Base-by-base conservation (phyloP, 2,888 invertebrate species). In the Lepas anatifera region DNA sequence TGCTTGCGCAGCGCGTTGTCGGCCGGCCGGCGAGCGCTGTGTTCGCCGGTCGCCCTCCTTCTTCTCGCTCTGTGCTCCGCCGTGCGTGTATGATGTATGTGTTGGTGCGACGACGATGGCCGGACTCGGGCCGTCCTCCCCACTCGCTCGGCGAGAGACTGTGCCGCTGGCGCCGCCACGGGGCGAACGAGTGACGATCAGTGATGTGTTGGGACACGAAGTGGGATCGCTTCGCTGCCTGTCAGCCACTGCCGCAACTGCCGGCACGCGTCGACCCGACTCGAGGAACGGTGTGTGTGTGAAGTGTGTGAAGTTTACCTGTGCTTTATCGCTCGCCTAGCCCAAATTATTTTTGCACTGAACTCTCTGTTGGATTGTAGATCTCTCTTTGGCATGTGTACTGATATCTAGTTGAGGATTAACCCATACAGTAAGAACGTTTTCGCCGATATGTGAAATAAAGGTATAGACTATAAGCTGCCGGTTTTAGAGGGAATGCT, bases 321-420 rank as follows among this genome's bases (percentile, higher is more conserved):
- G 58, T 58, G 58, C 58, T 58, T 58, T 22, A 35, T 35, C 35
- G 35, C 58, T 35, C 35, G 35, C 35, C 3, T 58, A 58, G 58
- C 32, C 35, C 22, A 58, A 32, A 58, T 58, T 58, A 58, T 58
- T 58, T 58, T 58, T 58, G 58, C 58, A 58, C 58, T 35, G 16
- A n/a, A n/a, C 41, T 41, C 22, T 58, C 22, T 13, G 58, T 58
- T 58, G 8, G 0, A n/a, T n/a, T n/a, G n/a, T n/a, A n/a, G n/a
- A n/a, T n/a, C n/a, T n/a, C n/a, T n/a, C n/a, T n/a, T n/a, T n/a
- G n/a, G n/a, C n/a, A 22, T 18, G 58, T 35, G 58, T 35, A 32
- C n/a, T n/a, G 22, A 35, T 8, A 58, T 58, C 7, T 7, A 18
- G 35, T 32, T 58, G 3, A 18, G 35, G 25, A 58, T 58, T 58